Conservation (phyloP, 2,113 vertebrate genomes). For the Xerus inauris region DNA sequence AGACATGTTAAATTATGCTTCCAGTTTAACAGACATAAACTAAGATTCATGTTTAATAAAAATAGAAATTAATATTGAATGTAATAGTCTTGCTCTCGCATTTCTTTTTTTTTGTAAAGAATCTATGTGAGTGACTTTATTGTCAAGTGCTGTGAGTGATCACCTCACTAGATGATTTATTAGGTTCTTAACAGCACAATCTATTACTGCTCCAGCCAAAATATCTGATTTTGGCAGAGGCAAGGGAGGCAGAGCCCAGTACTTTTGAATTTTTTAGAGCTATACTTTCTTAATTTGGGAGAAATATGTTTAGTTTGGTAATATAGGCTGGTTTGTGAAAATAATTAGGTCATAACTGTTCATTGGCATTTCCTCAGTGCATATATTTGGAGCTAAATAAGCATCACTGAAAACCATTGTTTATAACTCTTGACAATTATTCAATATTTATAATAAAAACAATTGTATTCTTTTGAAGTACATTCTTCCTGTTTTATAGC, state of each 20-base stretch:
- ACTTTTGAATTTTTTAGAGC: constrained; percentile 3
- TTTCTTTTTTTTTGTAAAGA: constrained; percentile 35
- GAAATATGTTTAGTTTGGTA: background rate
- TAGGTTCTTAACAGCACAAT: constrained; percentile 38
- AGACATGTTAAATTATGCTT: background rate
- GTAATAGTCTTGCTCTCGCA: background rate
- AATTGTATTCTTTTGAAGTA: constrained; percentile 29
- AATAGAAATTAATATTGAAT: constrained; percentile 37
- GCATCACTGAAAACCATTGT: background rate
- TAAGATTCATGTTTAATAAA: background rate
- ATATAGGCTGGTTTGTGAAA: background rate
- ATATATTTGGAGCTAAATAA: background rate
- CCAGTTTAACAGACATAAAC: background rate
- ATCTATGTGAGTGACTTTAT: background rate
- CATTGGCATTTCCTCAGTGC: background rate
- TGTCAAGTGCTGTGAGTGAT: constrained; percentile 67
- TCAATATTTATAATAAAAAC: constrained; percentile 62
- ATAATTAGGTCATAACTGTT: background rate
- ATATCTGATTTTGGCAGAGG: constrained; percentile 54
- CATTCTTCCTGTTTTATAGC: constrained; percentile 9
- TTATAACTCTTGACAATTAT: constrained; percentile 28
- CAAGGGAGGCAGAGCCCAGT: background rate
- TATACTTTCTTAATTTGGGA: background rate
- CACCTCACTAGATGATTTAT: constrained; percentile 60
- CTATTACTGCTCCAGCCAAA: constrained; percentile 52